phyloP scores from a whole-genome alignment of 2,888 invertebrate species.

The Trachelus troglodyta region DNA sequence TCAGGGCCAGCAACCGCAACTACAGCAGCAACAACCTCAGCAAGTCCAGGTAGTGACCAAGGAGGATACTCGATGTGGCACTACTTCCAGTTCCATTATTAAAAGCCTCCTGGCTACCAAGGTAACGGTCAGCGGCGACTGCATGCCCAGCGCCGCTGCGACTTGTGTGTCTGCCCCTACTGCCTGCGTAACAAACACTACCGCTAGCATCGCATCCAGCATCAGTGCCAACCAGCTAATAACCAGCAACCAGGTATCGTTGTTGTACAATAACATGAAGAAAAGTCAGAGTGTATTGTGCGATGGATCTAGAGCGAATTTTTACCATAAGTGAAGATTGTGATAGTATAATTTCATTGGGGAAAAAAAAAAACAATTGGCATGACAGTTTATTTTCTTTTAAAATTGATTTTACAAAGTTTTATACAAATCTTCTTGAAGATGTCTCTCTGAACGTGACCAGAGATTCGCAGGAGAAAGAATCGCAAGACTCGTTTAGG shows the following conservation, averaged over 20 bases:
- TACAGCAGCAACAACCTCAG: conserved; percentile 46
- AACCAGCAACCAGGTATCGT: conserved; percentile 65
- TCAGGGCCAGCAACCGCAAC: conserved; percentile 42
- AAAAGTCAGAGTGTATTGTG: background rate
- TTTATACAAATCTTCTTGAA: background rate
- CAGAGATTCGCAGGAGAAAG: background rate
- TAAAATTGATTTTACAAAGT: background rate
- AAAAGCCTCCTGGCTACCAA: conserved; percentile 95
- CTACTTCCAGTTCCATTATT: conserved; percentile 84
- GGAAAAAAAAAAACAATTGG: background rate
- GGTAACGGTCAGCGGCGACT: conserved; percentile 75
- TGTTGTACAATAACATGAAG: conserved; percentile 36
- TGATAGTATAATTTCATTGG: background rate
- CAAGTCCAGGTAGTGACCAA: conserved; percentile 59
- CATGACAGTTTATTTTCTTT: background rate
- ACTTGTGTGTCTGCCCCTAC: conserved; percentile 64
- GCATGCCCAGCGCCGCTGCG: conserved; percentile 67
- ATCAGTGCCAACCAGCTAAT: conserved; percentile 67
- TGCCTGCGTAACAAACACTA: conserved; percentile 66
- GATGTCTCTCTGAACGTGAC: background rate
- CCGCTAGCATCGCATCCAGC: conserved; percentile 65
- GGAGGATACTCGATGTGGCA: conserved; percentile 57
- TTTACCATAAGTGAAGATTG: background rate
- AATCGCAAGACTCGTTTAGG: background rate
- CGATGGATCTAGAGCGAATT: background rate